Base-by-base conservation (phyloP, 2,113 vertebrate species). In the Clarias batrachus region DNA sequence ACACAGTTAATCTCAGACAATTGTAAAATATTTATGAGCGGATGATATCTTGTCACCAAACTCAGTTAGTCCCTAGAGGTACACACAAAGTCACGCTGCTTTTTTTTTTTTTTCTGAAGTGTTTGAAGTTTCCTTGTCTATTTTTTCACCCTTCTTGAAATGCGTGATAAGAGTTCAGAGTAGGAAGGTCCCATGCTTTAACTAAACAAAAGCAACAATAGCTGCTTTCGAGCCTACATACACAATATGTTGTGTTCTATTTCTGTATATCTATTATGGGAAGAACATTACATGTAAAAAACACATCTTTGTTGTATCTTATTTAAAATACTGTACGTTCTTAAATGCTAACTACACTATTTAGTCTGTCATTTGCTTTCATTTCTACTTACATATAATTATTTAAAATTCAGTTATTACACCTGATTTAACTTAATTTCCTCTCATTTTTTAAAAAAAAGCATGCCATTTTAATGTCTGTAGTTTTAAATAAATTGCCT, bases 1-100 rank as follows among this genome's bases (percentile, higher is more conserved):
- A 63, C 10, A 86, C 65, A n/a, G 13, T 62, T 66, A 41, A 87
- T 78, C 59, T 87, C 48, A 48, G 7, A 56, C 25, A 68, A 30
- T 65, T 84, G 81, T 87, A 63, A 89, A 87, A 89, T 86, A 84
- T 89, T 89, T 74, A 86, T 90, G 71, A 41, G 30, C 14, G 48
- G 57, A 68, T 41, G 70, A 60, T 86, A 83, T 86, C 81, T 88
- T 76, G 60, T 68, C 80, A 87, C 76, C 62, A 81, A 81, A 63
- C 73, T 89, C 82, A 87, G 81, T 83, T 83, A 83, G 73, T 87
- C 89, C 68, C 88, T 33, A 54, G 84, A 85, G 85, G n/a, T 21
- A 56, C 23, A 16, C 54, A 57, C 25, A 60, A 27, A 2, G 48
- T 48, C 80, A 21, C 30, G 14, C 59, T 62, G 52, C 74, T 66